Conservation (phyloP, 1,140 invertebrate genomes). For the Dicyema japonicum region DNA sequence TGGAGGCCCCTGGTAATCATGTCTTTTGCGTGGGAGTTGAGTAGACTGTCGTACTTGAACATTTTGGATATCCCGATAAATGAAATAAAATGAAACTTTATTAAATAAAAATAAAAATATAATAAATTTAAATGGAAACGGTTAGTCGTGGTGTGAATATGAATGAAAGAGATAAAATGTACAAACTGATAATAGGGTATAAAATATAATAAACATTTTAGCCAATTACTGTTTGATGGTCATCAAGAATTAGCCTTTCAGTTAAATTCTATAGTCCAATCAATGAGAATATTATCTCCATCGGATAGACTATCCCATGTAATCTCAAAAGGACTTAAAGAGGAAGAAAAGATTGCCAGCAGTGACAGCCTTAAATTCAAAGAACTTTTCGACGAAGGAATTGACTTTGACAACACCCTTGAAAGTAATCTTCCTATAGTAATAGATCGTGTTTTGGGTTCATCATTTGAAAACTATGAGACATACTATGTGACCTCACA, state of each 20-base stretch:
- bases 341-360: conserved; percentile 29
- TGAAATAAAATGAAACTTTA: no score
- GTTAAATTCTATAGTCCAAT: conserved; percentile 40
- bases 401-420: conserved; percentile 2
- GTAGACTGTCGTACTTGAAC: no score
- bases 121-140: no score
- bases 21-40: no score
- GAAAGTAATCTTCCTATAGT: neutral
- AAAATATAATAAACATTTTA: conserved; percentile 16
- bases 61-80: no score
- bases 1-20: no score
- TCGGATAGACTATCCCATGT: conserved; percentile 58
- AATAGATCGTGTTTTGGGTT: conserved; percentile 9
- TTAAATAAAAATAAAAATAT: no score
- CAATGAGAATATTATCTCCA: conserved; percentile 61
- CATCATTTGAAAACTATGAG: conserved; percentile 71
- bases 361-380: conserved; percentile 1
- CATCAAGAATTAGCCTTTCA: conserved; percentile 52
- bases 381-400: conserved; percentile 8
- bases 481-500: conserved; percentile 93
- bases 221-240: conserved; percentile 40
- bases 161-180: conserved; percentile 33
- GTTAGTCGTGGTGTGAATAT: no score
- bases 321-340: conserved; percentile 44
- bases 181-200: conserved; percentile 54